A percentile compares a stretch with the other conserved stretches of the same genome.
These are phyloP conservation scores for Pheosia tremula DNA, from an alignment of 2,888 invertebrate species.

Conservation along the genomic window DNA sequence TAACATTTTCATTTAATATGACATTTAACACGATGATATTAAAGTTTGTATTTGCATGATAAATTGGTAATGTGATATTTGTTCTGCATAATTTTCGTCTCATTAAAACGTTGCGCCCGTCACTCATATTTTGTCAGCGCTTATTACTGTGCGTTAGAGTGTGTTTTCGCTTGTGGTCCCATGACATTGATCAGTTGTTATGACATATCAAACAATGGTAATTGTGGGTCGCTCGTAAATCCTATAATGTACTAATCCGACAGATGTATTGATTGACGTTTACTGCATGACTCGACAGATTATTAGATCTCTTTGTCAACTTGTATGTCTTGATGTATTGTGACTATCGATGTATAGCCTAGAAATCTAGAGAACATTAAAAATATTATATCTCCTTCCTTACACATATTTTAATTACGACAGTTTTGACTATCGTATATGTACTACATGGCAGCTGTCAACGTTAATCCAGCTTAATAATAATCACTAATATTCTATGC, in stretches of 20 bases:
- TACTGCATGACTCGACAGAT: slow-evolving; percentile 31
- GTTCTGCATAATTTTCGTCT: slow-evolving; percentile 50
- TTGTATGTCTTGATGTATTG: slow-evolving; percentile 9
- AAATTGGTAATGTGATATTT: not conserved
- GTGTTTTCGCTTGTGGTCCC: slow-evolving; percentile 37
- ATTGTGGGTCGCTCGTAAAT: slow-evolving; percentile 53
- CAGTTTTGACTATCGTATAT: slow-evolving; percentile 2
- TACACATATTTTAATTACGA: no score
- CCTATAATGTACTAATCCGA: slow-evolving; percentile 63
- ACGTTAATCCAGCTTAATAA: slow-evolving; percentile 17
- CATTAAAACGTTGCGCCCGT: slow-evolving; percentile 50
- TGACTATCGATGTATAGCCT: not conserved
- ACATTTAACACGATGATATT: slow-evolving; percentile 6
- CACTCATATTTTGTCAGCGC: slow-evolving; percentile 42
- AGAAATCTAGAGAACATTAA: no score
- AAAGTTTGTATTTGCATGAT: slow-evolving; percentile 12
- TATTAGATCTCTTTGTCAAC: slow-evolving; percentile 33
- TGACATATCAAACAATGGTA: slow-evolving; percentile 46
- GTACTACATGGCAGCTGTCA: slow-evolving; percentile 10
- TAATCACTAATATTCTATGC: not conserved
- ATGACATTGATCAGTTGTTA: slow-evolving; percentile 43
- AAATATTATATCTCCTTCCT: no score
- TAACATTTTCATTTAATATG: slow-evolving; percentile 13
- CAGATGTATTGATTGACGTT: slow-evolving; percentile 55
- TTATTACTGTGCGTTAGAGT: slow-evolving; percentile 44